Conservation (phyloP, 2,113 vertebrate genomes). For the Arenaria interpres region DNA sequence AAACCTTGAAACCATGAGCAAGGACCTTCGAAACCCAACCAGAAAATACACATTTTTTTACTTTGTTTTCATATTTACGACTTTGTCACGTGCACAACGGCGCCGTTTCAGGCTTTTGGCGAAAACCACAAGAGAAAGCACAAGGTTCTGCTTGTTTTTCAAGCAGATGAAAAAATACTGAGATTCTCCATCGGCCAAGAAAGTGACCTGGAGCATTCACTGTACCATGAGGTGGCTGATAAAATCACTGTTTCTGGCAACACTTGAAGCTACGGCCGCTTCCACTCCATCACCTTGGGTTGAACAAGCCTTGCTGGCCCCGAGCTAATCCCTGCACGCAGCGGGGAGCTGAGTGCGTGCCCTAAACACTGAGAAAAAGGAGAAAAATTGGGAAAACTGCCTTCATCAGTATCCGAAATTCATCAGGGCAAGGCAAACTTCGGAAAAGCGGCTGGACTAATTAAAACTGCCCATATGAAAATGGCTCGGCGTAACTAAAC, state of each 20-base stretch:
- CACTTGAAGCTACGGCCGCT: neutral
- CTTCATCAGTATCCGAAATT: neutral
- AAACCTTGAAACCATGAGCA: rapidly evolving
- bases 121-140: neutral
- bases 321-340: neutral
- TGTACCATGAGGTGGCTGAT: neutral
- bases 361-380: neutral
- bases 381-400: neutral
- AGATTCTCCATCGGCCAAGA: neutral
- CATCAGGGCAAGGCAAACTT: neutral
- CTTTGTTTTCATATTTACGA: neutral
- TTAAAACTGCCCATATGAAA: neutral
- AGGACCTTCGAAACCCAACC: rapidly evolving
- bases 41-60: neutral
- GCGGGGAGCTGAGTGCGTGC: neutral
- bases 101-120: neutral
- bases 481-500: rapidly evolving
- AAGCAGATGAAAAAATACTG: neutral
- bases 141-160: neutral
- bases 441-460: neutral
- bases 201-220: neutral
- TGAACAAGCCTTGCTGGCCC: neutral
- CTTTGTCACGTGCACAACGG: too few species aligned
- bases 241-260: neutral
- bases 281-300: neutral